phyloP scores from a whole-genome alignment of 2,888 invertebrate genomes.

The Pterostichus madidus region DNA sequence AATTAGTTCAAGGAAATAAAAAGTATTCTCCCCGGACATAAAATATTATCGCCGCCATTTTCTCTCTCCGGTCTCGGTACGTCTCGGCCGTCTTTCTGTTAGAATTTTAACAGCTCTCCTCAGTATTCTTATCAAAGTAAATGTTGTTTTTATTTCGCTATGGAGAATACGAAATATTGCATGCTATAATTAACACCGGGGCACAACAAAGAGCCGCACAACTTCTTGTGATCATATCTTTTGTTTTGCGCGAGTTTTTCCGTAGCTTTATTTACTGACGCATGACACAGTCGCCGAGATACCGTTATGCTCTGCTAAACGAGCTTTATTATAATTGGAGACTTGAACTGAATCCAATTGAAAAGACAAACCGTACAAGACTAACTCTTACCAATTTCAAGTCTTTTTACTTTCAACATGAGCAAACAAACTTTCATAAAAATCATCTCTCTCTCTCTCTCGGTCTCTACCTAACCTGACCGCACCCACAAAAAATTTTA shows the following conservation, averaged over 20 bases:
- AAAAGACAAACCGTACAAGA: slow-evolving; percentile 45
- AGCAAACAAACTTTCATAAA: slow-evolving; percentile 43
- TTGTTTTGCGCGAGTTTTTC: slow-evolving; percentile 59
- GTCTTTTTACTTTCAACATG: slow-evolving; percentile 43
- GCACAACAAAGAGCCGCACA: slow-evolving; percentile 41
- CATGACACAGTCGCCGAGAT: slow-evolving; percentile 45
- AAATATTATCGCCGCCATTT: slow-evolving; percentile 39
- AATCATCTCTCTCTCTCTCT: slow-evolving; percentile 17
- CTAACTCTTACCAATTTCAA: slow-evolving; percentile 56
- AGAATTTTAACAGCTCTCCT: slow-evolving; percentile 43
- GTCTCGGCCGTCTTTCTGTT: slow-evolving; percentile 14
- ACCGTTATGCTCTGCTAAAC: slow-evolving; percentile 62
- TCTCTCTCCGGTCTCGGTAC: slow-evolving; percentile 5
- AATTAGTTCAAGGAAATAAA: slow-evolving; percentile 49
- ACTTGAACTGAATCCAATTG: slow-evolving; percentile 64
- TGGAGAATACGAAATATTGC: slow-evolving; percentile 57
- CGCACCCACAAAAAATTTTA: not conserved
- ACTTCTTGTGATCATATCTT: slow-evolving; percentile 52
- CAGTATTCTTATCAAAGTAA: slow-evolving; percentile 54
- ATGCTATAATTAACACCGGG: slow-evolving; percentile 54
- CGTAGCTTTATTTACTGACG: slow-evolving; percentile 57
- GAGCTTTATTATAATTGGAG: slow-evolving; percentile 65
- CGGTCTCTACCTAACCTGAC: not conserved
- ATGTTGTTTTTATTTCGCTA: slow-evolving; percentile 56
- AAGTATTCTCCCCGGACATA: slow-evolving; percentile 4